Evolutionary conservation across 1,140 invertebrate species (phyloP).

Genomic region (Dreissena rostriformis): DNA sequence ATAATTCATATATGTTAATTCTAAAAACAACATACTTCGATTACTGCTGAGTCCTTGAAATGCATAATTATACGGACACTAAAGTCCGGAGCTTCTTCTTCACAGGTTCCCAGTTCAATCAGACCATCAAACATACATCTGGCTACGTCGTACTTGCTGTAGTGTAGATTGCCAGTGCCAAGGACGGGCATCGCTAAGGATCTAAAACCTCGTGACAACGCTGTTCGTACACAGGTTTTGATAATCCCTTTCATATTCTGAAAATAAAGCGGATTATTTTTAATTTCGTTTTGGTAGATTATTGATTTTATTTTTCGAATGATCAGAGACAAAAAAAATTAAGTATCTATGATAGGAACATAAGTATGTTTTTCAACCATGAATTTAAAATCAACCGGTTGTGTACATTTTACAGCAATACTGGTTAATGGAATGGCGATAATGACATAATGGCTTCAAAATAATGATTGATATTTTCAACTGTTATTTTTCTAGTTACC

Average conservation of each 20-base stretch:
- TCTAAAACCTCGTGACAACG: neutral
- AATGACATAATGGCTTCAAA: no score
- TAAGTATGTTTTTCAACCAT: no score
- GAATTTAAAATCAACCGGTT: no score
- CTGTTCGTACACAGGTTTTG: neutral
- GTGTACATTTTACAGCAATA: no score
- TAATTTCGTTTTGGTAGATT: no score
- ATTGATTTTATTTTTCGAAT: no score
- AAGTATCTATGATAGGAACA: no score
- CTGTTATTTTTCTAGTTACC: no score
- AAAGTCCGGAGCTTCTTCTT: neutral
- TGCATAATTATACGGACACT: constrained; percentile 32
- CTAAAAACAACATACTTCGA: constrained; percentile 7
- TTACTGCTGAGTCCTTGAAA: constrained; percentile 28
- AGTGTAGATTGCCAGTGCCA: constrained; percentile 39
- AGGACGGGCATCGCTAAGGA: constrained; percentile 46
- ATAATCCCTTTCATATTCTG: constrained; percentile 19
- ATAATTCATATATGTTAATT: no score
- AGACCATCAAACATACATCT: constrained; percentile 39
- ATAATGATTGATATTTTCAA: no score
- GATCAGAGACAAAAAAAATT: no score
- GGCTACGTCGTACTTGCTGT: constrained; percentile 15
- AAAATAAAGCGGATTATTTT: neutral
- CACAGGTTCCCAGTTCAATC: neutral
- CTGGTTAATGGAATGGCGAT: no score